Evolutionary conservation across 2,113 vertebrate genomes (phyloP), one percentile per base, ranked within the genome.

Genomic region (Aleadryas rufinucha): DNA sequence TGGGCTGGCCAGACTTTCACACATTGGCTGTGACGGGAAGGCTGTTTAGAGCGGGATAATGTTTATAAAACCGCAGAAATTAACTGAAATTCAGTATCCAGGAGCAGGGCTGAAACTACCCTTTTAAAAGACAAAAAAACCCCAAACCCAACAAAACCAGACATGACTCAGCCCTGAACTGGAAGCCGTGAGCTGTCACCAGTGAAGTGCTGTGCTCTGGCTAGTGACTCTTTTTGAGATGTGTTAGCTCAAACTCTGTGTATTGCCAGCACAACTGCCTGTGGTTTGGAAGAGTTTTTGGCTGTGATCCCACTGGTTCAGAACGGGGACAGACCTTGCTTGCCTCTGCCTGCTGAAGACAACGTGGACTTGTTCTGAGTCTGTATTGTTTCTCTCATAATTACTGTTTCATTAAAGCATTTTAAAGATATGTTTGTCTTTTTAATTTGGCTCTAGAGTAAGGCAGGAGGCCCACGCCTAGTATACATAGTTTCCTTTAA

Each of bases 261-360:
- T 71, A 31, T 71, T 84, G 52, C 64, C 6, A 5, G 82, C 79
- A 45, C 2, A 22, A 27, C 50, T 31, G 53, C 13, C 1, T 53
- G 56, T 63, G 80, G 60, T 84, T 92, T 80, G 83, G 86, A 86
- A 75, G 91, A 54, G 76, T 28, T 87, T 70, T 78, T 95, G 96
- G 89, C 95, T 49, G 60, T 57, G 82, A 61, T 93, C 92, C 85
- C 0, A 6, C 20, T 6, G 6, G 50, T 92, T 92, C 72, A 84
- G 76, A 87, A 47, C 0, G 0, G 27, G 86, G 77, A 89, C 28
- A 49, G 68, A 81, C 13, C 60, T 81, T 90, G 64, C 95, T 92
- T 95, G 96, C 93, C 94, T 92, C 86, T 91, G 84, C 96, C 86
- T 95, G 93, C 68, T 90, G 17, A 70, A 97, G 64, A 15, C 89